Evolutionary conservation across 1,140 invertebrate species (phyloP), one percentile per base, ranked within the genome.

Genomic region (Hyposmocoma kahamanoa): DNA sequence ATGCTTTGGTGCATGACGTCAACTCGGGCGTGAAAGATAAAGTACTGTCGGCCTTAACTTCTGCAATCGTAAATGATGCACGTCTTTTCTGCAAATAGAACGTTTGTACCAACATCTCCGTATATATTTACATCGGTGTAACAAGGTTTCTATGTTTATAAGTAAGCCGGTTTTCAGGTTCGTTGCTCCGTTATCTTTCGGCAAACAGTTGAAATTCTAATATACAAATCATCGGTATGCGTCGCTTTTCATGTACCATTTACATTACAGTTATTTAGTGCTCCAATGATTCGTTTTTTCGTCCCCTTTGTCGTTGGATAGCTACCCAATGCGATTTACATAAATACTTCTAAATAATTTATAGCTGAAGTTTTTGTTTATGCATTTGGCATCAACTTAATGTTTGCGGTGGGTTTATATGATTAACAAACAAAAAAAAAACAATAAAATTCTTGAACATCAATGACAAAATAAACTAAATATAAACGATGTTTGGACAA

Each of bases 181-280:
- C 11, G 5, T 6, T 11, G 5, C 24, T 5, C 24, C 11, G 2
- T 6, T 17, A 36, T 36, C 3, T 17, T 8, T 36, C 13, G 13
- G 4, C n/a, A 36, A 8, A 15, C 18, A 17, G 3, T 6, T 3
- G 2, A 36, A 36, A 36, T 36, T 2, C 3, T 36, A 17, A 17
- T 26, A 26, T 26, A 26, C 32, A 8, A 8, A 17, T 36, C 15
- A 15, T 8, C 32, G 2, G 2, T 32, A 18, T 20, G 36, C 20
- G 57, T 57, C 62, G 50, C 46, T 53, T 53, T n/a, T 54, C 51
- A 51, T 52, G 46, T 54, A 47, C 51, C 72, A 68, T 79, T 72
- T 76, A 76, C 71, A 65, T 61, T 68, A 58, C 51, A 67, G 66
- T 74, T 68, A 73, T 78, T 71, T 67, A 64, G 57, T 60, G 62